phyloP scores from a whole-genome alignment of 2,113 vertebrate genomes.

The Camelus bactrianus region DNA sequence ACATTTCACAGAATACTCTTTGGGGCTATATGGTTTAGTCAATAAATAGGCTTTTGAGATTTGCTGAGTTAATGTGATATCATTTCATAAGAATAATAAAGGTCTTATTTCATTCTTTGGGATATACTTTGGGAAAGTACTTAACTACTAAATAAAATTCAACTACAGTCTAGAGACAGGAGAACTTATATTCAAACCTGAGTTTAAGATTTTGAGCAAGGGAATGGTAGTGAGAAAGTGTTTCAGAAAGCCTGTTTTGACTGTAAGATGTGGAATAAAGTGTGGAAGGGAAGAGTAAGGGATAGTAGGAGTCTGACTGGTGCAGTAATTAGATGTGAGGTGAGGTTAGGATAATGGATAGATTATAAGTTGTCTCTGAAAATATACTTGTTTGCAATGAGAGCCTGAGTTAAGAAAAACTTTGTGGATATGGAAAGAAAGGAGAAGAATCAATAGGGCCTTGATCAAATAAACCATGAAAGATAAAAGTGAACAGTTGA shows the following conservation, averaged over 20 bases:
- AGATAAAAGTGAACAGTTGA: not conserved
- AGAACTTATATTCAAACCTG: not conserved
- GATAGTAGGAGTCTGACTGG: not conserved
- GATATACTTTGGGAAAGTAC: not conserved
- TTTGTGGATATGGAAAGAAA: not conserved
- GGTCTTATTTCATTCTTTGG: not conserved
- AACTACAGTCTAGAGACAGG: not conserved
- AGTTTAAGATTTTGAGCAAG: conserved; percentile 19
- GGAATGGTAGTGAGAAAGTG: not conserved
- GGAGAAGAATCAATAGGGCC: not conserved
- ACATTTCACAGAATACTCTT: not conserved
- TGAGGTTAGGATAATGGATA: not conserved
- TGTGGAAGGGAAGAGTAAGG: not conserved
- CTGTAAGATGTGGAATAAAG: not conserved
- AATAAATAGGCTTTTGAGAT: not conserved
- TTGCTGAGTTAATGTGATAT: not conserved
- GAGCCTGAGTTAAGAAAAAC: not conserved
- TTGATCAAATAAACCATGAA: not conserved
- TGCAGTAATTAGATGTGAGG: not conserved
- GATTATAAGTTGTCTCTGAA: not conserved
- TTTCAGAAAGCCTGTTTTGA: conserved; percentile 26
- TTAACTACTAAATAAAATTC: conserved; percentile 8
- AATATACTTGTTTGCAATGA: not conserved
- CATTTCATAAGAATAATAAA: not conserved
- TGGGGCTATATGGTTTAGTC: not conserved